phyloP scores from a whole-genome alignment of 2,797 vertebrate genomes.

The Nannoperca australis region DNA sequence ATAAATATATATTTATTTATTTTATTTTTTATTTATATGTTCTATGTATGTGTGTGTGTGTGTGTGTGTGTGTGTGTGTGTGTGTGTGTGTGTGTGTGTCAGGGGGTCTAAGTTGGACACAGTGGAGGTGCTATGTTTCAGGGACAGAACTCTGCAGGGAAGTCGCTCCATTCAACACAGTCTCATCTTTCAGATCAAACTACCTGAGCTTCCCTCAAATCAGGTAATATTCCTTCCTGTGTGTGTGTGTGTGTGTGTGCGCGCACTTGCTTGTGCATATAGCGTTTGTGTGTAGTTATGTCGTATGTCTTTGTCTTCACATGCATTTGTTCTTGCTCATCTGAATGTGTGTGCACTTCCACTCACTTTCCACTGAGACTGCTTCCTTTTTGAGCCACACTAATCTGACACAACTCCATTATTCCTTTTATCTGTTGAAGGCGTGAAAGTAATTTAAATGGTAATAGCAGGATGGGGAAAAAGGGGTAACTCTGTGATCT shows the following conservation, averaged over 20 bases:
- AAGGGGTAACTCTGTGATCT: slow-evolving; percentile 38
- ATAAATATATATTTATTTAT: too few relatives aligned
- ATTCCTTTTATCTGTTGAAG: slow-evolving; percentile 58
- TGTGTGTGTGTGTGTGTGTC: slow-evolving; percentile 45
- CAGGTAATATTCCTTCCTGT: slow-evolving; percentile 84
- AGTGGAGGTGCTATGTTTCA: slow-evolving; percentile 93
- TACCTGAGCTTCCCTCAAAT: slow-evolving; percentile 85
- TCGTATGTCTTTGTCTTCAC: neutral
- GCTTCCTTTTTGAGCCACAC: slow-evolving; percentile 20
- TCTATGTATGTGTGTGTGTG: slow-evolving; percentile 32
- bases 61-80: slow-evolving; percentile 39
- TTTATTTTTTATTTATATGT: too few relatives aligned
- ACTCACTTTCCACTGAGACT: slow-evolving; percentile 20
- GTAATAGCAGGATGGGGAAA: slow-evolving; percentile 38
- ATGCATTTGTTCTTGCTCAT: slow-evolving; percentile 1
- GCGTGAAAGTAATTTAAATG: slow-evolving; percentile 69
- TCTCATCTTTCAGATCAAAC: slow-evolving; percentile 91
- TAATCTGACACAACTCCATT: slow-evolving; percentile 41
- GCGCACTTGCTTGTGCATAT: neutral
- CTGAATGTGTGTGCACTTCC: neutral
- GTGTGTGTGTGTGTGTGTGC: slow-evolving; percentile 3
- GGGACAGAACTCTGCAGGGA: slow-evolving; percentile 95
- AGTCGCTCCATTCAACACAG: slow-evolving; percentile 91
- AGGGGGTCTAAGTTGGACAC: slow-evolving; percentile 88
- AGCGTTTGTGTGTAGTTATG: neutral